Evolutionary conservation across 2,113 vertebrate genomes (phyloP), one percentile per base, ranked within the genome.

Genomic region (Peucedramus taeniatus): DNA sequence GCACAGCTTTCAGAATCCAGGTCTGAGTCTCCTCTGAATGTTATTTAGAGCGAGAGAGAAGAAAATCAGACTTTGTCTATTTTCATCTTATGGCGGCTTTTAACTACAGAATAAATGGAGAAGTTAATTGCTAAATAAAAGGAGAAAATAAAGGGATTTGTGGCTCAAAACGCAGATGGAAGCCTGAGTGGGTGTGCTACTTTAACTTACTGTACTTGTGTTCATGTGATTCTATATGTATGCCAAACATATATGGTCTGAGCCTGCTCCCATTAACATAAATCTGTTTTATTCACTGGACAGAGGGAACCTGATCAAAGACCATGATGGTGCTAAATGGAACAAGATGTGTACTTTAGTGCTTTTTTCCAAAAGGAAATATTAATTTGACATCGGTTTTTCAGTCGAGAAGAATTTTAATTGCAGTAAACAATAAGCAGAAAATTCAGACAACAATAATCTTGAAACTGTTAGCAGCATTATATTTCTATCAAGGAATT

Each of bases 361-460:
- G 45, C 63, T 94, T 95, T 96, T 96, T 96, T 89, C 93, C 95
- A 91, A 83, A 96, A 95, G 95, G 90, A 96, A 97, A 93, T 88
- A 96, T 95, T 95, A 95, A 93, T 96, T 97, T 92, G 94, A 93
- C 83, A 53, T 91, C 23, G 66, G n/a, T 89, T 94, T 95, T 96
- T 59, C 92, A 92, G 91, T 47, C 61, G 68, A 93, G 87, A 94
- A 95, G 93, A 92, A 87, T 86, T 96, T 97, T 96, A 96, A 97
- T 92, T 94, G 94, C 93, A 78, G 89, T 95, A 95, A 81, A 96
- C 94, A 96, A 96, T 92, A 94, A 96, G 95, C 88, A 94, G 96
- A 97, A 96, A 96, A 96, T 95, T 95, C 92, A 97, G 94, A 94
- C 90, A 97, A 95, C 94, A 97, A 87, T 95, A 92, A 96, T 96